Evolutionary conservation across 2,797 vertebrate genomes (phyloP), one percentile per base, ranked within the genome.

Genomic region (Parambassis ranga): DNA sequence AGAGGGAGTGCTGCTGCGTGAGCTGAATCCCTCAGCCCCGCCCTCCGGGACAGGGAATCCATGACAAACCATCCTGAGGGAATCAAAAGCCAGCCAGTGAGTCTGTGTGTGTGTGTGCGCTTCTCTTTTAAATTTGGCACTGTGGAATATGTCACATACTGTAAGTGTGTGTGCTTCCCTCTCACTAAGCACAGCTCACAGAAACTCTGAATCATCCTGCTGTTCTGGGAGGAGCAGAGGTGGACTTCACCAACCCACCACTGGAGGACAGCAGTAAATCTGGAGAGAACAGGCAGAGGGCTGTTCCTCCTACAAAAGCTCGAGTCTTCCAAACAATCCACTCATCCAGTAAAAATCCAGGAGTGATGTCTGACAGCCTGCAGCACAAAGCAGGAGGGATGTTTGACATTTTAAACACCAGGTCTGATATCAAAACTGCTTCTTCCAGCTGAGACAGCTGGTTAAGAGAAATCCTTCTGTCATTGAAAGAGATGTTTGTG

Each of bases 11-110:
- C 51, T 77, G 75, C 77, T 78, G 71, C 6, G 61, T 39, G 72
- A 81, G 77, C 32, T 49, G 76, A 81, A 79, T 83, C 58, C 70
- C 55, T 73, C 39, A 55, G 57, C 37, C 61, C 20, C 38, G 14
- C 61, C 70, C 70, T 67, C 59, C 50, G 81, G 71, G 82, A 74
- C 43, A 27, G 28, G 9, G 13, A 74, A 75, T 77, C 63, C 71
- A 82, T 81, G 79, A 87, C 79, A 66, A 83, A 82, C 82, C 73
- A 73, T 75, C 69, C 61, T 13, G 5, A 65, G 74, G 81, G 78
- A 82, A 71, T 57, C 61, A 58, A 80, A 67, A 49, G 36, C 61
- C 44, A 67, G 48, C 44, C 55, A 53, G 43, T 35, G 65, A 71
- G 75, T 26, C 41, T 65, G 51, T 22, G 33, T 47, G 26, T 28